Base-by-base conservation (phyloP, 1,140 invertebrate genomes). In the Drosophila littoralis region DNA sequence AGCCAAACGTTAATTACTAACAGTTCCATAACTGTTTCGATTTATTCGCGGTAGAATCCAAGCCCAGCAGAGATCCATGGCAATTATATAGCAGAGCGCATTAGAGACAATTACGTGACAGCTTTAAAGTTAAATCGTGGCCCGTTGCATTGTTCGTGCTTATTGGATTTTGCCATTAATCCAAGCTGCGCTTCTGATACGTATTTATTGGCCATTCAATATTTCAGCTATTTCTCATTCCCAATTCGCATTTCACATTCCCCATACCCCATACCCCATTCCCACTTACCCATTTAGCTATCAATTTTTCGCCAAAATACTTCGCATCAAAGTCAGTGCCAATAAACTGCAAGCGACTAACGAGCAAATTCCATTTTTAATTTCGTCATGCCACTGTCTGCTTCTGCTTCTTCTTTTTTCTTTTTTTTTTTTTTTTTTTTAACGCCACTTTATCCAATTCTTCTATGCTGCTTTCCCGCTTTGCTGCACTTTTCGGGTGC, bases 301-400 rank as follows among this genome's bases (percentile, higher is more conserved):
- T 76, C 71, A 76, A 82, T 88, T 82, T 82, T 82, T 75, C 59
- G 61, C 60, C 61, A 80, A 77, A 81, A 74, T 84, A 69, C 63
- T 57, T 60, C 48, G 70, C 82, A 74, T 85, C 78, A 85, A 84
- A 81, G 75, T 75, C 74, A 70, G 46, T 84, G 81, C 65, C 81
- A 84, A 88, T 88, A 86, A 88, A 88, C 66, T 77, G 66, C 46
- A 59, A 36, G 59, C 65, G 68, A 65, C 83, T 88, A 85, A 82
- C 79, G 83, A 86, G 84, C 86, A 71, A 88, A 88, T 86, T 86
- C 59, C 79, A 88, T 88, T 86, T 88, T 86, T 86, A 86, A 86
- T 79, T 88, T 85, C 78, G 50, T 63, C 48, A 12, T 66, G 46
- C 40, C 42, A 64, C 59, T 63, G 58, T 66, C 65, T 28, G 22